Evolutionary conservation across 2,113 vertebrate species (phyloP), one percentile per base, ranked within the genome.

Genomic region (Lophotis ruficrista): DNA sequence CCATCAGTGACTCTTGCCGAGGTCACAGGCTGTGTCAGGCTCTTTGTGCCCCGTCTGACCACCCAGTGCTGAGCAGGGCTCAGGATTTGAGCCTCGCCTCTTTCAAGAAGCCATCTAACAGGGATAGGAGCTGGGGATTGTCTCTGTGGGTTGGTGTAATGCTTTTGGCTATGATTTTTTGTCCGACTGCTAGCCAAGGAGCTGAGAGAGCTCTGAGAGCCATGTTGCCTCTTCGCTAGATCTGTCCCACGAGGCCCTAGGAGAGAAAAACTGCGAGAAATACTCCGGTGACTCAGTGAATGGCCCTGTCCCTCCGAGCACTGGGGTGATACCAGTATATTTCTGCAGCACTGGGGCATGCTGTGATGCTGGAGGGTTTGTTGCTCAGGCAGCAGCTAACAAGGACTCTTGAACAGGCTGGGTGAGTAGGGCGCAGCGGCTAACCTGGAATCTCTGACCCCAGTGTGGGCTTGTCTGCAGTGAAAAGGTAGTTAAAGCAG

Each of bases 1-100:
- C 97, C 89, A 85, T 95, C 80, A 97, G 94, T 89, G 94, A 62
- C 79, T 94, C 71, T 45, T 69, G 83, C 24, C 24, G 93, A 91
- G 93, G 82, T 89, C 90, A 72, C 83, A 28, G 53, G 31, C 79
- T 71, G 53, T 10, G 53, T 10, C 4, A 3, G 61, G 61, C 82
- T 93, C 51, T 30, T 75, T 86, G 7, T 43, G 45, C 47, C 51
- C 84, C 76, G 14, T 31, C 43, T 64, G 56, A 66, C 45, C 66
- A 62, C 48, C 48, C 70, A 56, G 58, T 53, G 22, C 75, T 23
- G 58, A 88, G 79, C 86, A 57, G 88, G 16, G 41, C 57, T 88
- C 56, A 47, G 75, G 58, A 54, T 79, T 61, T 65, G 62, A 83
- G 90, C 62, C 58, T 85, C 47, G 37, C 37, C 65, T n/a, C 66